Evolutionary conservation across 92 coral and sea anemone species (phyloP), one percentile per base, ranked within the genome.

Genomic region (Diadumene lineata): DNA sequence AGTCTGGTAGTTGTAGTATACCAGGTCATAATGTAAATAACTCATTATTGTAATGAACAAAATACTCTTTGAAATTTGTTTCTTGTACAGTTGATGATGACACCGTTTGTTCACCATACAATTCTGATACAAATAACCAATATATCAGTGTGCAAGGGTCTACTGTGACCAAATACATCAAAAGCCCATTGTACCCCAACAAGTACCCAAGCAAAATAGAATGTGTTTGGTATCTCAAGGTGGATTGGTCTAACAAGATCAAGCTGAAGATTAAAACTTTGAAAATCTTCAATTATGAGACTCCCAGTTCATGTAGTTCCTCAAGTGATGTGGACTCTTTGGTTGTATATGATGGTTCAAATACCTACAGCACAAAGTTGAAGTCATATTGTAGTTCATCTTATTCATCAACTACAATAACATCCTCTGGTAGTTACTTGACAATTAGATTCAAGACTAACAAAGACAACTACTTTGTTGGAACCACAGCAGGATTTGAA

Each of bases 391-490:
- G 1, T 17, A 27, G 17, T 72, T 27, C 64, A 28, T 50, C 58
- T 25, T 46, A 64, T 16, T 19, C 8, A 31, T 34, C 66, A 18
- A 19, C 46, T 6, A 25, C 68, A 31, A 57, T 65, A 1, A 30
- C 56, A 43, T 84, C 84, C 0, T 26, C 56, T 15, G 81, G 84
- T 1, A 50, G 67, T 0, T 56, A 68, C 68, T 25, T 85, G 72
- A 50, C 81, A 73, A 55, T 80, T 21, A 66, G 68, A 1, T 85
- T 85, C 74, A 56, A 69, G 22, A 57, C 85, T 0, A 79, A 80
- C 50, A n/a, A 17, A 26, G 55, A 67, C 34, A 53, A 50, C 29
- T 34, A 50, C 28, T 66, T 63, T 48, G 53, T 21, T 21, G 38
- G 51, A 22, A 26, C 1, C 31, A 50, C 43, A 23, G 69, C 43